Conservation (phyloP, 2,797 vertebrate species). For the Margarornis squamiger region DNA sequence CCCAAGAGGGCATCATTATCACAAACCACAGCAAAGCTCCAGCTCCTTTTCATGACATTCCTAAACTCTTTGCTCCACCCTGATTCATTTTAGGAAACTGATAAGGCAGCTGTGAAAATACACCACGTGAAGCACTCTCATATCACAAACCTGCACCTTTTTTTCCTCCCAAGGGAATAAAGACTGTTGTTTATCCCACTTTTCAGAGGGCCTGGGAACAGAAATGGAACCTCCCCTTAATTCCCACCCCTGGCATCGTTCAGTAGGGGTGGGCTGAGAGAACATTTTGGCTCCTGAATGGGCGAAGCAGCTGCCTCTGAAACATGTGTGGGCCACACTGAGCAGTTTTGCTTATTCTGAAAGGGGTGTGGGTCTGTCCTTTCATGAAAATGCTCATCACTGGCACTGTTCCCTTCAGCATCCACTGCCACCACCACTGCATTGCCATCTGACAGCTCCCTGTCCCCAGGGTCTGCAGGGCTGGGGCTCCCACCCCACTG, state of each 20-base stretch:
- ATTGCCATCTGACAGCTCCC: background rate
- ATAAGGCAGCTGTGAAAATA: constrained; percentile 77
- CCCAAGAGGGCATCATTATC: constrained; percentile 53
- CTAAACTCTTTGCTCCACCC: constrained; percentile 60
- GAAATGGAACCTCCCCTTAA: background rate
- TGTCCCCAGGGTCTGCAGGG: background rate
- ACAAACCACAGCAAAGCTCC: constrained; percentile 34
- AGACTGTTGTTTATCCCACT: constrained; percentile 52
- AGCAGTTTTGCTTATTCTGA: background rate
- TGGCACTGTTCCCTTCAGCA: background rate
- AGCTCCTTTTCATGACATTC: constrained; percentile 46
- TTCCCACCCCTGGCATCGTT: background rate
- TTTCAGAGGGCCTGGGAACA: background rate
- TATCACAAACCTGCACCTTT: constrained; percentile 22
- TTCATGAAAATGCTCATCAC: background rate
- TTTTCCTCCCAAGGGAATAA: background rate
- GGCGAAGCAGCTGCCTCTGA: background rate
- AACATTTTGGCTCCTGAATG: background rate
- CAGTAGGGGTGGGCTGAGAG: background rate
- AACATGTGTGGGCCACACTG: background rate
- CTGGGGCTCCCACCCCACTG: background rate
- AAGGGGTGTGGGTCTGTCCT: background rate
- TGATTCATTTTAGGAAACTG: constrained; percentile 66
- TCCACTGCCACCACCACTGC: background rate
- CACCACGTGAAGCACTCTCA: constrained; percentile 1